Evolutionary conservation across 2,888 invertebrate species (phyloP).

Genomic region (Rhagophthalmus giganteus): DNA sequence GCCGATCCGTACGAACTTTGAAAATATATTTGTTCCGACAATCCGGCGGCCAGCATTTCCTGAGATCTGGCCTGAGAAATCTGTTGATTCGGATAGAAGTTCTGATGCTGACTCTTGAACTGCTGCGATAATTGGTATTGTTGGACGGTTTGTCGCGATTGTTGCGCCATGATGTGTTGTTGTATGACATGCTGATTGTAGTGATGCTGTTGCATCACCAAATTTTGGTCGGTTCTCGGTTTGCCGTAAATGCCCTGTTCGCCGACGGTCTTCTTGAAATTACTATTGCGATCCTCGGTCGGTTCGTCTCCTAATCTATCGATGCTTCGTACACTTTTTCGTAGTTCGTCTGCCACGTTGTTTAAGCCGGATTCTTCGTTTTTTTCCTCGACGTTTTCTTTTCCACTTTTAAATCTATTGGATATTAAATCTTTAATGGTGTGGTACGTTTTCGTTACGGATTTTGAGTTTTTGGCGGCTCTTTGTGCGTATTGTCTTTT

Average conservation of each 20-base stretch:
- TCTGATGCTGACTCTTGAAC: conserved; percentile 51
- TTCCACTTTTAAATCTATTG: conserved; percentile 72
- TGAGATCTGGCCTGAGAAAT: conserved; percentile 58
- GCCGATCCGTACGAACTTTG: conserved; percentile 45
- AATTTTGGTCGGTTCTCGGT: conserved; percentile 58
- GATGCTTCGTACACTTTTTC: conserved; percentile 41
- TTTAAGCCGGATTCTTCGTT: conserved; percentile 62
- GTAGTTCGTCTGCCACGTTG: conserved; percentile 63
- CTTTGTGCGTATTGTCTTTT: conserved; percentile 60
- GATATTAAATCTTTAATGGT: conserved; percentile 83
- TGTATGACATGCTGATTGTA: conserved; percentile 55
- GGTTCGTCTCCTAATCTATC: conserved; percentile 51
- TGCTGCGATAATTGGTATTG: conserved; percentile 55
- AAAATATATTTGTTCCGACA: conserved; percentile 51
- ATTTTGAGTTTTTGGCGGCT: conserved; percentile 63
- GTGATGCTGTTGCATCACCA: conserved; percentile 46
- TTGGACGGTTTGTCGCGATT: conserved; percentile 57
- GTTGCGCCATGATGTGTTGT: conserved; percentile 56
- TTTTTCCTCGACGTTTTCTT: conserved; percentile 62
- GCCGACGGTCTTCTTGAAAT: conserved; percentile 53
- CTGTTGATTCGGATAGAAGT: conserved; percentile 41
- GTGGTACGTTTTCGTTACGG: conserved; percentile 79
- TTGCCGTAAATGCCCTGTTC: conserved; percentile 67
- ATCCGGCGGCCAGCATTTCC: conserved; percentile 59
- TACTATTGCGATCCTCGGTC: conserved; percentile 51